phyloP scores from a whole-genome alignment of 1,140 invertebrate genomes.

The Armadillidium nasatum region DNA sequence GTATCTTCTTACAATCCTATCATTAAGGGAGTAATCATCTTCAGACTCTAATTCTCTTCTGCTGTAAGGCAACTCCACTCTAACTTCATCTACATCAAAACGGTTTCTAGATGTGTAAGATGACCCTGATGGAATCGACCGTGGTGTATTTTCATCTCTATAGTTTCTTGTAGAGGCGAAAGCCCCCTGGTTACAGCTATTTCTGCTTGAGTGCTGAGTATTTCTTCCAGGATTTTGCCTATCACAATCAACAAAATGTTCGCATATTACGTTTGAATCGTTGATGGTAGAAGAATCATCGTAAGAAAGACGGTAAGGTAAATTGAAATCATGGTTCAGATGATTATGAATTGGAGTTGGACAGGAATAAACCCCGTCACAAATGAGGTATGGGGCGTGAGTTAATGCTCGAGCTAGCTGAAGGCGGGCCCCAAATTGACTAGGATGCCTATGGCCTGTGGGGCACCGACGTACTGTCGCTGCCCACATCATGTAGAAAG shows the following conservation, averaged over 20 bases:
- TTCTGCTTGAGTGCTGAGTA: neutral
- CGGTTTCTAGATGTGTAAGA: neutral
- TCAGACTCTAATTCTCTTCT: neutral
- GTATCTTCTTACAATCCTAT: neutral
- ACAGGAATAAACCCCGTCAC: conserved; percentile 8
- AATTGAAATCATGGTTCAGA: neutral
- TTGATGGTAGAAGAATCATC: neutral
- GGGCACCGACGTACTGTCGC: neutral
- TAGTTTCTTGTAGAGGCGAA: neutral
- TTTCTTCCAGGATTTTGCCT: neutral
- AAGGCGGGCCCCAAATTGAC: neutral
- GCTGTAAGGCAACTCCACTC: neutral
- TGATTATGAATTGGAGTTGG: neutral
- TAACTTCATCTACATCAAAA: neutral
- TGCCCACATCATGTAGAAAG: neutral
- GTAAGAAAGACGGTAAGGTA: neutral
- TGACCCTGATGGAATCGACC: neutral
- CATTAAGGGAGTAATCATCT: neutral
- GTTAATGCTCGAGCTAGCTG: neutral
- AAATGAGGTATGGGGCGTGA: conserved; percentile 1
- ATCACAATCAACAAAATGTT: neutral
- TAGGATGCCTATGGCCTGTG: neutral
- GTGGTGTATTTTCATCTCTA: neutral
- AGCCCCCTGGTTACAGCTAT: neutral
- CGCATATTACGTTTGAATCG: neutral